A percentile compares a stretch with the other conserved stretches of the same genome.
Evolutionary conservation across 2,888 invertebrate species (phyloP).

Genomic region (Busseola fusca): DNA sequence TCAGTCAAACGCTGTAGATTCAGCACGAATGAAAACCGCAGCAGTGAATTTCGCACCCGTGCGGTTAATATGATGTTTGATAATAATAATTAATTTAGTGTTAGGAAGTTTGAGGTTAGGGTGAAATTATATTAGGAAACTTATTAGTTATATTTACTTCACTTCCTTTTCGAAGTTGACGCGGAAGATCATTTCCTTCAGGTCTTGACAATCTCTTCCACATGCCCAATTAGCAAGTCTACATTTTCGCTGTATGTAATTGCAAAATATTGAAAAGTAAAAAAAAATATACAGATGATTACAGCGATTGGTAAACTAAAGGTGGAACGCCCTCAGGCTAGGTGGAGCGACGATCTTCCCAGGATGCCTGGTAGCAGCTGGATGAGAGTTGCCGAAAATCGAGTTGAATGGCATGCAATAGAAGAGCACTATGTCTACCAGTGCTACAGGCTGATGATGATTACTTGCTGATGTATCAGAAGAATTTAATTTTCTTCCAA

Average conservation of each 20-base stretch:
- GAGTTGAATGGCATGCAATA: no score
- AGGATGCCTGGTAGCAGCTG: no score
- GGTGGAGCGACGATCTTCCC: no score
- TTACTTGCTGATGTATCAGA: no score
- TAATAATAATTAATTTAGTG: conserved; percentile 22
- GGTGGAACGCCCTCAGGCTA: no score
- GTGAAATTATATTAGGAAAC: conserved; percentile 1
- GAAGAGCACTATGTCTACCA: no score
- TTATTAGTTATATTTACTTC: background rate
- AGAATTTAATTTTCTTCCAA: background rate
- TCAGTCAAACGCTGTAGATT: conserved; percentile 30
- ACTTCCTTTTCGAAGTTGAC: background rate
- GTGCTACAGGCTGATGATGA: no score
- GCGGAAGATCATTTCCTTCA: background rate
- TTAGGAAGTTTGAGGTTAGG: conserved; percentile 14
- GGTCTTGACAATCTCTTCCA: background rate
- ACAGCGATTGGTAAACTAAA: no score
- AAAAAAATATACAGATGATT: no score
- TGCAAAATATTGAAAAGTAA: conserved; percentile 2
- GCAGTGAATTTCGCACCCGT: conserved; percentile 21
- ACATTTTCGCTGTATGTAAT: no score
- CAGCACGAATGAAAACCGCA: conserved; percentile 47
- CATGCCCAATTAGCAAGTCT: background rate
- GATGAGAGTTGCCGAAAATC: no score
- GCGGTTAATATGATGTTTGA: conserved; percentile 7